Conservation (phyloP, 2,888 invertebrate species). For the Oscheius onirici region DNA sequence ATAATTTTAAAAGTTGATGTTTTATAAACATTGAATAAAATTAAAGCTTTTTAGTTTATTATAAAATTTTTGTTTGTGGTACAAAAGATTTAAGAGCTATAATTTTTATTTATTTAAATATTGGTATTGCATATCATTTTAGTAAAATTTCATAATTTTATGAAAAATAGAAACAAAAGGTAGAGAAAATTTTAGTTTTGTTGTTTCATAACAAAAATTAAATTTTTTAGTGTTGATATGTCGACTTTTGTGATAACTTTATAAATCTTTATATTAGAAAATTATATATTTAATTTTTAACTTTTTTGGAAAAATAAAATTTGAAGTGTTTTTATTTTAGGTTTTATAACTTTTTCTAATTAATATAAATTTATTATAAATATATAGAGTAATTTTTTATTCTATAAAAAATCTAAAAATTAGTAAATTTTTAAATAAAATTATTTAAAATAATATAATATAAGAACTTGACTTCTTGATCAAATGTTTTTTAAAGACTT, state of each 20-base stretch:
- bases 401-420: slow-evolving; percentile 35
- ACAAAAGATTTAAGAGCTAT: slow-evolving; percentile 51
- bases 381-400: slow-evolving; percentile 45
- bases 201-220: slow-evolving; percentile 56
- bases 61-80: slow-evolving; percentile 56
- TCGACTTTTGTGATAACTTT: slow-evolving; percentile 58
- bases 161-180: slow-evolving; percentile 54
- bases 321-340: slow-evolving; percentile 55
- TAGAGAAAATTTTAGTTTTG: slow-evolving; percentile 50
- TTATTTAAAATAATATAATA: slow-evolving; percentile 48
- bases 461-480: slow-evolving; percentile 71
- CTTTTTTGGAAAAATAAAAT: slow-evolving; percentile 47
- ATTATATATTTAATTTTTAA: slow-evolving; percentile 44
- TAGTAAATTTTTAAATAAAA: slow-evolving; percentile 46
- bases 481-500: slow-evolving; percentile 64
- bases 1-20: slow-evolving; percentile 58
- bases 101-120: slow-evolving; percentile 48
- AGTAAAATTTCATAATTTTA: slow-evolving; percentile 73
- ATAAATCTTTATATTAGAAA: slow-evolving; percentile 53
- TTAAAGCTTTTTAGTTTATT: slow-evolving; percentile 51
- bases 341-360: slow-evolving; percentile 53
- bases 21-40: slow-evolving; percentile 46
- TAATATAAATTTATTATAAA: slow-evolving; percentile 35
- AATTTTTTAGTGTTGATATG: slow-evolving; percentile 54
- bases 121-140: slow-evolving; percentile 75